phyloP scores from a whole-genome alignment of 2,113 vertebrate species.

The Peromyscus polionotus region DNA sequence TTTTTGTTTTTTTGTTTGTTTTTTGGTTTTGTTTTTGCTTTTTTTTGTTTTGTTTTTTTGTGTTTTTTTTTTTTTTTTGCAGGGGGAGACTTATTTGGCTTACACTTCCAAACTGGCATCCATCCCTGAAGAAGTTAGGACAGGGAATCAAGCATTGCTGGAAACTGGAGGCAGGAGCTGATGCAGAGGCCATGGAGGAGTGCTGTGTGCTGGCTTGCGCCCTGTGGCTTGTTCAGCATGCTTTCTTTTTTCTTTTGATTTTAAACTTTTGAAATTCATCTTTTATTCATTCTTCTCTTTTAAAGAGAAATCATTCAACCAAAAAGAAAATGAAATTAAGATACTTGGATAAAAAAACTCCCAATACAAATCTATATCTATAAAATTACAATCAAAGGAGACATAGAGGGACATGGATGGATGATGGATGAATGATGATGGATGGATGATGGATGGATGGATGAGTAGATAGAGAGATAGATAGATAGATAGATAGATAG shows the following conservation, averaged over 20 bases:
- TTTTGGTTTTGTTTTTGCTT: too few relatives aligned
- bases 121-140: not conserved
- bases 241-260: not conserved
- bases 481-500: too few relatives aligned
- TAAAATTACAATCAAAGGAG: not conserved
- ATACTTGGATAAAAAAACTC: not conserved
- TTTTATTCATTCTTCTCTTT: not conserved
- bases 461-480: too few relatives aligned
- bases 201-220: not conserved
- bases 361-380: not conserved
- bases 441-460: too few relatives aligned
- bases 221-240: not conserved
- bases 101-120: not conserved
- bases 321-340: not conserved
- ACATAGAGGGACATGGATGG: not conserved
- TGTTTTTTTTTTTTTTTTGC: too few relatives aligned
- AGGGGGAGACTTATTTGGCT: not conserved
- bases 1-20: too few relatives aligned
- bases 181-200: not conserved
- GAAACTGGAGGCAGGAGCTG: not conserved
- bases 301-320: not conserved
- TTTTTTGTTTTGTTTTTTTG: too few relatives aligned
- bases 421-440: not conserved
- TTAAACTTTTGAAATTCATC: not conserved
- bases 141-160: not conserved